Base-by-base conservation (phyloP, 2,797 vertebrate genomes). In the Hybognathus amarus region DNA sequence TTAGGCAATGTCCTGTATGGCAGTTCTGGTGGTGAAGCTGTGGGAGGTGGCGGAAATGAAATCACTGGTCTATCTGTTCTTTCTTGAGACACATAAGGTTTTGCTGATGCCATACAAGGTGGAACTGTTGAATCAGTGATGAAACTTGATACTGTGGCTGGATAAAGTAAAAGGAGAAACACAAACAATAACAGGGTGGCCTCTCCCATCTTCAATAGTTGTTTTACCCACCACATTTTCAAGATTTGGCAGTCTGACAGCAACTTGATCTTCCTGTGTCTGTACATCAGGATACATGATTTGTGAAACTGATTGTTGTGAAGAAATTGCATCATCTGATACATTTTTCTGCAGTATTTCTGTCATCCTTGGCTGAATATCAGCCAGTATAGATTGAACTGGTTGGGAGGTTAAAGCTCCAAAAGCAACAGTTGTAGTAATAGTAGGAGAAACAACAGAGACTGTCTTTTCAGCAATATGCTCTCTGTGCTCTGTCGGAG, bases 201-300 rank as follows among this genome's bases (percentile, higher is more conserved):
- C 75, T 85, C 61, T 87, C 33, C 36, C 90, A 91, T 93, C 91
- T 45, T 74, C 63, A 75, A 27, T 36, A 68, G 30, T 75, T 84
- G 90, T 83, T 84, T 84, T 86, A 88, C 85, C 67, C 70, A 87
- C 86, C 27, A 80, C 71, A 52, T 90, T 92, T 90, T 95, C 93
- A 40, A 81, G 87, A 91, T 94, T 95, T 83, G 95, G 92, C 47
- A 97, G 91, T 88, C 91, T 94, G 85, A 96, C 92, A 30, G 94
- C 88, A 80, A 93, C 77, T 91, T 95, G 94, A 50, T 94, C 94
- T 68, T 92, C 89, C 86, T 88, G 91, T 54, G 82, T 66, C 85
- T 77, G 87, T 82, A 88, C 85, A 87, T 90, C 87, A 89, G 91
- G 94, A 86, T 86, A 94, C 76, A 92, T 91, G 30, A 90, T 71